These are phyloP conservation scores for cattle (Bos taurus) DNA, from an alignment of 2,113 vertebrate genomes.

Conservation along the genomic window ARS-UCD2.0 NC_037328.1:130923001-130923500, in stretches of 20 bases:
- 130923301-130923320: slow-evolving; percentile 17
- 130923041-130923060: background rate
- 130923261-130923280: background rate
- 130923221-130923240: background rate
- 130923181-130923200: background rate
- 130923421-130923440: slow-evolving; percentile 20
- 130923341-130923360: background rate
- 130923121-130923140: background rate
- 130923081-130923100: background rate
- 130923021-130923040: background rate
- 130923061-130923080: background rate
- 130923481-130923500: background rate
- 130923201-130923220: background rate
- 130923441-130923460: background rate
- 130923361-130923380: background rate
- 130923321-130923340: background rate
- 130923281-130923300: background rate
- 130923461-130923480: slow-evolving; percentile 20
- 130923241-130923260: background rate
- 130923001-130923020: background rate
- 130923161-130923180: background rate
- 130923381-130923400: slow-evolving; percentile 18
- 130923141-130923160: background rate
- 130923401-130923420: background rate
- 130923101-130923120: background rate